Percentiles rank a stretch among this genome's conserved stretches.
These are phyloP conservation scores for Apamea monoglypha DNA, from an alignment of 2,888 invertebrate species.

Conservation along the genomic window DNA sequence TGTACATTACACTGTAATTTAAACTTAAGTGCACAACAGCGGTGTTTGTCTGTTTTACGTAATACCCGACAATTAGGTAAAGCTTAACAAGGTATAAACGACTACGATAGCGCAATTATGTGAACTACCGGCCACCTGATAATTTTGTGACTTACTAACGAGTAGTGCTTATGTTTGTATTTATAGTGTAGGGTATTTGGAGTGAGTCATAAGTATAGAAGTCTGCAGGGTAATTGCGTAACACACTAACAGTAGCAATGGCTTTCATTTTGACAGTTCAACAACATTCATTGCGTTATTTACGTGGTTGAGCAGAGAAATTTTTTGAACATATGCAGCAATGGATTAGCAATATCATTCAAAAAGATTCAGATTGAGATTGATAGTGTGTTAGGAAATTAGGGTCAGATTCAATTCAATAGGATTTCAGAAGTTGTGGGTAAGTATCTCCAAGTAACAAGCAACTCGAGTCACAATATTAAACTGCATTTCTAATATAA, in stretches of 20 bases:
- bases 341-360: no score
- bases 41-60: slow-evolving; percentile 54
- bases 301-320: no score
- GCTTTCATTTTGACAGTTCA: no score
- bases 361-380: no score
- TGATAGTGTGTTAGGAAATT: no score
- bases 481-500: slow-evolving; percentile 1
- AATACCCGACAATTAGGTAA: slow-evolving; percentile 56
- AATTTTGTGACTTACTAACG: slow-evolving; percentile 40
- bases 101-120: slow-evolving; percentile 53
- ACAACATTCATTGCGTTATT: no score
- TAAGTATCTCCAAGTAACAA: slow-evolving; percentile 20
- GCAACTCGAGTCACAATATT: background rate
- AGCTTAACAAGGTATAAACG: slow-evolving; percentile 58
- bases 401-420: background rate
- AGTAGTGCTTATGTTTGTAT: slow-evolving; percentile 10
- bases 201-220: background rate
- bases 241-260: no score
- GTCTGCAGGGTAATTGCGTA: no score
- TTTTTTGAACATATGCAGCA: no score
- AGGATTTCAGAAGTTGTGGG: background rate
- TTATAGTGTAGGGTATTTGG: background rate
- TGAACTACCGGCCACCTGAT: slow-evolving; percentile 54
- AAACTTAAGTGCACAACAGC: slow-evolving; percentile 56
- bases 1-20: slow-evolving; percentile 55